A percentile compares a stretch with the other conserved stretches of the same genome.
Evolutionary conservation across 2,888 invertebrate genomes (phyloP).

Genomic region (Melieria omissa): DNA sequence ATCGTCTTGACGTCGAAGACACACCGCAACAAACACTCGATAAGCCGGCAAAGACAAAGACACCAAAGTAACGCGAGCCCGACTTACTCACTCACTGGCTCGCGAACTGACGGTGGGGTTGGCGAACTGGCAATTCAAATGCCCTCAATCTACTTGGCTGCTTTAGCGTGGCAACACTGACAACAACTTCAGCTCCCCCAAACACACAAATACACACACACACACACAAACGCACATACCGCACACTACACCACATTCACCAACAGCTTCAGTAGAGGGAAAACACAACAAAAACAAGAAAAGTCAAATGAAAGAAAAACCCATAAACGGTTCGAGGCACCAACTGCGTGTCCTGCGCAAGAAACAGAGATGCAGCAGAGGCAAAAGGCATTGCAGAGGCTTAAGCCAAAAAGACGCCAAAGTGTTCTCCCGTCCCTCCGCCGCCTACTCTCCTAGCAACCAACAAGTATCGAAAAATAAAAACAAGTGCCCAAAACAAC

Average conservation of each 20-base stretch:
- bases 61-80: slow-evolving; percentile 11
- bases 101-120: no score
- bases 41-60: slow-evolving; percentile 8
- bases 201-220: background rate
- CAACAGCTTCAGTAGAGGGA: slow-evolving; percentile 19
- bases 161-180: background rate
- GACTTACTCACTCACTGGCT: background rate
- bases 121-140: no score
- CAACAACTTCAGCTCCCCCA: slow-evolving; percentile 27
- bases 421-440: slow-evolving; percentile 31
- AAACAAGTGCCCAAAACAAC: slow-evolving; percentile 50
- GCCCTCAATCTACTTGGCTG: background rate
- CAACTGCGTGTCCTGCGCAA: background rate
- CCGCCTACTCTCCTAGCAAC: no score
- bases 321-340: background rate
- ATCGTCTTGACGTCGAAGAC: slow-evolving; percentile 19
- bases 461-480: no score
- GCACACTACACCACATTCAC: slow-evolving; percentile 6
- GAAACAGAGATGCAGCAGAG: background rate
- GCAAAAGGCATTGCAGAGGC: slow-evolving; percentile 45
- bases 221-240: background rate
- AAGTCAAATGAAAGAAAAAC: background rate
- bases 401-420: slow-evolving; percentile 57
- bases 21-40: slow-evolving; percentile 29
- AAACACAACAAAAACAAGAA: slow-evolving; percentile 6